A percentile compares a stretch with the other conserved stretches of the same genome.
Conservation (phyloP, 2,797 vertebrate species). For the Dermochelys coriacea region DNA sequence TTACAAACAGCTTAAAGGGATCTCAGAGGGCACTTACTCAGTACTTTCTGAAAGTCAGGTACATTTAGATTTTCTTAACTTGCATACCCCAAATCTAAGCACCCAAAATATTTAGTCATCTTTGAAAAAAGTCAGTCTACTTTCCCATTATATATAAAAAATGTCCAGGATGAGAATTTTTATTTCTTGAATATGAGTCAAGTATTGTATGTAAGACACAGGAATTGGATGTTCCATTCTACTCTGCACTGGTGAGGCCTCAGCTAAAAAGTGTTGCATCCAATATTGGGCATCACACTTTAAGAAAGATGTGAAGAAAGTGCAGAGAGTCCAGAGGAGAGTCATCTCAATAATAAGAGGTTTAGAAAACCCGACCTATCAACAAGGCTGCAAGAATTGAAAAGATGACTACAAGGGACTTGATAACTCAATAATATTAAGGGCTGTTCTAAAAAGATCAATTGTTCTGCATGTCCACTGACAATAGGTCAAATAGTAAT, state of each 20-base stretch:
- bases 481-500: not conserved
- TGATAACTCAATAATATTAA: not conserved
- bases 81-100: not conserved
- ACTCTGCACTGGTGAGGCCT: not conserved
- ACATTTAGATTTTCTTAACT: not conserved
- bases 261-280: not conserved
- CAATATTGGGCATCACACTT: not conserved
- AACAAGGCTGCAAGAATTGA: not conserved
- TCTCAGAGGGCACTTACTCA: not conserved
- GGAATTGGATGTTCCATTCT: not conserved
- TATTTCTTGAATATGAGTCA: not conserved
- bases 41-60: not conserved
- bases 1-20: accelerated
- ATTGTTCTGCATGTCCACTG: not conserved
- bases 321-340: not conserved
- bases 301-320: not conserved
- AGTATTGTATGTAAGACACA: not conserved
- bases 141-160: not conserved
- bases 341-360: not conserved
- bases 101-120: not conserved
- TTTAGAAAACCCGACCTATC: not conserved
- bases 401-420: accelerated
- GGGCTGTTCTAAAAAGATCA: not conserved
- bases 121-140: not conserved
- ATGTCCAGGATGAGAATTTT: not conserved